These are phyloP conservation scores for Heterochromis multidens DNA, from an alignment of 2,113 vertebrate genomes.

Conservation along the genomic window DNA sequence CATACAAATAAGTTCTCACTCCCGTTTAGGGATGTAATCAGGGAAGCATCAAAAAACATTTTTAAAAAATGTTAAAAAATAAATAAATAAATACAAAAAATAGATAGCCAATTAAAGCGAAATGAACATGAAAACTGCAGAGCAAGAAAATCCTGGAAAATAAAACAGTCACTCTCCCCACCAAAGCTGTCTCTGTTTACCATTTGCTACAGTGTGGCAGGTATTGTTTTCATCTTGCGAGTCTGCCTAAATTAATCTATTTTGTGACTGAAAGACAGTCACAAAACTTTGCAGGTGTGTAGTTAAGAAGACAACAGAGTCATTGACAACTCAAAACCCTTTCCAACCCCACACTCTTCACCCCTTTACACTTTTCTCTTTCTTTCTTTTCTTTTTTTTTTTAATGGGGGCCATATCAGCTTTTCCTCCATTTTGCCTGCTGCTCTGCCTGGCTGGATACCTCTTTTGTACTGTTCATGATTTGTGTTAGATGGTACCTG, in stretches of 20 bases:
- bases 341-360: fast-evolving
- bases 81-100: background rate
- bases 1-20: background rate
- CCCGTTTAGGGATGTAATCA: conserved; percentile 19
- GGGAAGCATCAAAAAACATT: background rate
- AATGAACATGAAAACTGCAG: background rate
- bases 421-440: background rate
- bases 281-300: background rate
- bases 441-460: background rate
- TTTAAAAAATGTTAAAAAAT: background rate
- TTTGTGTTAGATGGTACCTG: background rate
- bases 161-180: background rate
- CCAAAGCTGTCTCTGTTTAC: background rate
- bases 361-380: background rate
- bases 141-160: background rate
- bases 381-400: background rate
- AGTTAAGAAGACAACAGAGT: background rate
- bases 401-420: background rate
- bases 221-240: background rate
- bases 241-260: background rate
- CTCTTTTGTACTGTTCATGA: background rate
- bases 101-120: background rate
- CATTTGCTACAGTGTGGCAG: too few relatives aligned
- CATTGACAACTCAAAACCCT: background rate
- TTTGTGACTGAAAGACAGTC: background rate